Base-by-base conservation (phyloP, 2,113 vertebrate genomes). In the Phoxinus phoxinus region DNA sequence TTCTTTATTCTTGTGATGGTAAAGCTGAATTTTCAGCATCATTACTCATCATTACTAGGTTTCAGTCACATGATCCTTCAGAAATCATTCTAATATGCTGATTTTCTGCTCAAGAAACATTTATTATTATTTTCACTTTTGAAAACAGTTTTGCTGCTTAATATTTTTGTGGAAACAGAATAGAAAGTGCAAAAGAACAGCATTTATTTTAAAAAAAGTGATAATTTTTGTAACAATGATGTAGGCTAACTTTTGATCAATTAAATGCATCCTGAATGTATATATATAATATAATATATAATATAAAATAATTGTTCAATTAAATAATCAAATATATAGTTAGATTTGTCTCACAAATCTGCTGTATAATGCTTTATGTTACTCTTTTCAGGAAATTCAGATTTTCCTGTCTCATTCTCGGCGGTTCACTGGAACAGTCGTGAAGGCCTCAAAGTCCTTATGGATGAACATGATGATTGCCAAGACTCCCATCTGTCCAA, bases 391-490 rank as follows among this genome's bases (percentile, higher is more conserved):
- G 53, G 76, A 61, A 61, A 41, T 59, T 15, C 32, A 41, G 53
- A 41, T n/a, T 56, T 41, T 79, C 51, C 32, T 59, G 76, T 61
- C 13, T 73, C 71, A 25, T 73, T 44, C 56, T 80, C 53, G 15
- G 53, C 23, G 8, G 32, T 85, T 82, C 56, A 69, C 48, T 75
- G 21, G 59, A 71, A 61, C 75, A 27, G 53, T 76, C 63, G 67
- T 82, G 61, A 27, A 76, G 32, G 83, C 84, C 61, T 56, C 35
- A 32, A 69, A 51, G n/a, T 59, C 7, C 63, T 37, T n/a, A 44
- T 65, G 15, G 35, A n/a, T 15, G 51, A 77, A 11, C 35, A n/a
- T 41, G 7, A 59, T 4, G n/a, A 15, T 72, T 51, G 71, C 71
- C 59, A 53, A 72, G 53, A 44, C 53, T 30, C 41, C 81, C 37